Conservation (phyloP, 2,888 invertebrate genomes). For the Drosophila eohydei region DNA sequence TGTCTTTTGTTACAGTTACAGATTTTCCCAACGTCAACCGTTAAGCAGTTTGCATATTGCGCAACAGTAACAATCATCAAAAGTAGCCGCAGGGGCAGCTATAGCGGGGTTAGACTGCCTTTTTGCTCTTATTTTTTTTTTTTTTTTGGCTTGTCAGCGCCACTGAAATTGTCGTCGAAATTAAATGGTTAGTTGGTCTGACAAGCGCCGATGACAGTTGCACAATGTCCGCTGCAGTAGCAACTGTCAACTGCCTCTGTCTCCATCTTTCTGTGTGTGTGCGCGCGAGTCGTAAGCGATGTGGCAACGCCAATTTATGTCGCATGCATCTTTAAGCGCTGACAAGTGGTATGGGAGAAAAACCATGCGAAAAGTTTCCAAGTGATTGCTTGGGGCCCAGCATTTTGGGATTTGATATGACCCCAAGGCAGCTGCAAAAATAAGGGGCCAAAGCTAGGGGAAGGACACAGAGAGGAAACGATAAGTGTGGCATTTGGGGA, state of each 20-base stretch:
- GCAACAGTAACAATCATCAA: constrained; percentile 56
- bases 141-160: constrained; percentile 36
- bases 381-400: constrained; percentile 50
- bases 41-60: constrained; percentile 70
- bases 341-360: constrained; percentile 54
- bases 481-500: constrained; percentile 5
- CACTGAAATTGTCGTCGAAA: constrained; percentile 75
- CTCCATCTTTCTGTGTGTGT: constrained; percentile 15
- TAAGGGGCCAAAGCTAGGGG: not conserved
- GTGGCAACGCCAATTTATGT: constrained; percentile 72
- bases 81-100: constrained; percentile 21
- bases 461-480: not conserved
- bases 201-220: constrained; percentile 69
- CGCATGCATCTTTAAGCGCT: constrained; percentile 60
- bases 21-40: constrained; percentile 72
- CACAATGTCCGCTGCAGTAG: constrained; percentile 65
- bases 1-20: constrained; percentile 71
- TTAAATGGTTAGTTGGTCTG: constrained; percentile 72
- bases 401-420: constrained; percentile 36
- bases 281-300: constrained; percentile 27
- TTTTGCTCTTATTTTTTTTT: constrained; percentile 39
- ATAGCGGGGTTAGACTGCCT: constrained; percentile 4
- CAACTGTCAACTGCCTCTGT: constrained; percentile 29
- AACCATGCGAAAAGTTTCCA: constrained; percentile 40
- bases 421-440: constrained; percentile 10